Conservation (phyloP, 2,113 vertebrate genomes). For the Macroglossus sobrinus region DNA sequence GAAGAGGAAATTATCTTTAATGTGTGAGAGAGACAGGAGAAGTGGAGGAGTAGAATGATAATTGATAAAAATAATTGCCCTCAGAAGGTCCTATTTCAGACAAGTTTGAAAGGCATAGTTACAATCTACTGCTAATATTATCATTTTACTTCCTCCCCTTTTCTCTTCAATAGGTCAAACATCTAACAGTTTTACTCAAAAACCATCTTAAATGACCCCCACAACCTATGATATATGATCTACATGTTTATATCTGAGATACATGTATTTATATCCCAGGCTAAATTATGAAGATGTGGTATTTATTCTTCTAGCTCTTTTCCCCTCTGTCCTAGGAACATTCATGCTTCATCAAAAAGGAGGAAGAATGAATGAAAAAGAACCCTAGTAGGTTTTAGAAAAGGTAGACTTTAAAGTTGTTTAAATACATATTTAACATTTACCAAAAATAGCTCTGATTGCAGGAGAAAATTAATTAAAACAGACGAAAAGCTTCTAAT, state of each 20-base stretch:
- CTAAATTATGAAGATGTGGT: not conserved
- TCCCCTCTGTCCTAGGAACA: conserved; percentile 46
- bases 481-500: conserved; percentile 79
- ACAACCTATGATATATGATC: conserved; percentile 42
- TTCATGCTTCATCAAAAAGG: conserved; percentile 53
- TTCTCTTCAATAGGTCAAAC: not conserved
- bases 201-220: conserved; percentile 21
- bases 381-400: conserved; percentile 62
- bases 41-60: not conserved
- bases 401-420: conserved; percentile 57
- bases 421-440: conserved; percentile 71
- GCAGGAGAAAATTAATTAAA: conserved; percentile 81
- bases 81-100: not conserved
- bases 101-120: not conserved
- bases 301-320: conserved; percentile 27
- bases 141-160: not conserved
- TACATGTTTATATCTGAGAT: not conserved
- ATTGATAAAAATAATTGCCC: not conserved
- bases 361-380: conserved; percentile 61
- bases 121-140: not conserved
- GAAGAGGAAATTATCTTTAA: not conserved
- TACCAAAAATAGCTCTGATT: conserved; percentile 74
- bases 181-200: not conserved
- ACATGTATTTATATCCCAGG: not conserved
- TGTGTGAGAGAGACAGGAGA: too few relatives aligned